Percentiles rank a stretch among this genome's conserved stretches.
These are phyloP conservation scores for human (Homo sapiens) DNA, from an alignment of 2,113 vertebrate genomes.

Conservation along the genomic window GRCh38 chr12:96241501-96242000, in stretches of 20 bases:
- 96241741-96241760: neutral
- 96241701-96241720: fast-evolving
- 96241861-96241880: neutral
- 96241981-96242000: neutral
- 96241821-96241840: neutral
- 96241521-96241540: neutral
- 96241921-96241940: neutral
- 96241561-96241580: neutral
- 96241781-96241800: neutral
- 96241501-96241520: neutral
- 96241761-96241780: neutral
- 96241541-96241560: neutral
- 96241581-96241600: neutral
- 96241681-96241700: neutral
- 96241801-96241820: neutral
- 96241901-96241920: neutral
- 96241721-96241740: fast-evolving
- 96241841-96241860: neutral
- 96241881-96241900: neutral
- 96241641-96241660: neutral
- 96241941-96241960: neutral
- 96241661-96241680: neutral
- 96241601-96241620: neutral
- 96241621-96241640: neutral
- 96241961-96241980: neutral